Percentiles rank a stretch among this genome's conserved stretches.
phyloP scores from a whole-genome alignment of 2,888 invertebrate species.

The Coleophora deauratella region DNA sequence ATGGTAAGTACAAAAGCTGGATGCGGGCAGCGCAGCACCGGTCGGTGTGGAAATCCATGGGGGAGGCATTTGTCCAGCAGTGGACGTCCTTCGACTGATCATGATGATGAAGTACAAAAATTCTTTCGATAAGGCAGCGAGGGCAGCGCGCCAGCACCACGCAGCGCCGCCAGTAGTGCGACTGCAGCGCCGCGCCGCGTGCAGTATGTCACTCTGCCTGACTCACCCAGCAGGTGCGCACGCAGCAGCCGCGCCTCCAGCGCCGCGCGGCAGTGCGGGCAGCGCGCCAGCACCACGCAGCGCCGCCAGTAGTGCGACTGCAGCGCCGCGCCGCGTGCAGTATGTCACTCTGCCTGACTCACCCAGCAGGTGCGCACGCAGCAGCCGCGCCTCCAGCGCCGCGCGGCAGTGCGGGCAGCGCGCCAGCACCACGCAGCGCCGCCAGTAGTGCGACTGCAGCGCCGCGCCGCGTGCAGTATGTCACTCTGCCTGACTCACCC shows the following conservation, averaged over 20 bases:
- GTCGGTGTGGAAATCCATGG: no score
- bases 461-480: conserved; percentile 92
- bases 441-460: conserved; percentile 78
- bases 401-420: conserved; percentile 86
- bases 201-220: no score
- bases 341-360: no score
- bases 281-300: background rate
- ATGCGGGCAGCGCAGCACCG: no score
- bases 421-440: conserved; percentile 44
- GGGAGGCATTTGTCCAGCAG: no score
- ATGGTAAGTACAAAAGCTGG: no score
- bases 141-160: background rate
- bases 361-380: background rate
- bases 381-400: background rate
- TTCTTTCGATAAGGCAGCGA: background rate
- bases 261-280: background rate
- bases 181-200: background rate
- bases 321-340: background rate
- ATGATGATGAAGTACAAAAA: no score
- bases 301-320: no score
- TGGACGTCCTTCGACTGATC: no score
- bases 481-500: conserved; percentile 48
- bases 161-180: no score
- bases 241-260: background rate
- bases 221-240: background rate